Conservation (phyloP, 2,113 vertebrate genomes). For the Sinocyclocheilus grahami region DNA sequence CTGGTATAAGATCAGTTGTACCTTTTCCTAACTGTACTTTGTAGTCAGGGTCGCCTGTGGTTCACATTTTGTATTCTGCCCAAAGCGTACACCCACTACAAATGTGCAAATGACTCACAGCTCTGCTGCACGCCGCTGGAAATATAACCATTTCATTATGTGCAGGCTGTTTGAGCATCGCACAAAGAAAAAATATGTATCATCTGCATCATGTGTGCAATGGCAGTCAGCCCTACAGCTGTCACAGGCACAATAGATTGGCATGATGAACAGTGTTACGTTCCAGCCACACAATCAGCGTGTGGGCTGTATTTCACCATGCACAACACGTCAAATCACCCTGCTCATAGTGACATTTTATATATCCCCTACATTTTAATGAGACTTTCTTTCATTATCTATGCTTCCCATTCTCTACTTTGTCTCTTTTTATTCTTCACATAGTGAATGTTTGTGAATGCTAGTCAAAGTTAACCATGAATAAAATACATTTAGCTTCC, state of each 20-base stretch:
- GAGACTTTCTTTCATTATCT: conserved; percentile 3
- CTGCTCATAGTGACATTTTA: conserved; percentile 5
- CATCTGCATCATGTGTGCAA: conserved; percentile 22
- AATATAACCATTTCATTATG: neutral
- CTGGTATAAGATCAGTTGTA: neutral
- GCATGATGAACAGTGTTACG: conserved; percentile 9
- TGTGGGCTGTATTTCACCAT: neutral
- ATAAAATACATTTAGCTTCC: neutral
- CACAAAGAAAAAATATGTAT: conserved; percentile 1
- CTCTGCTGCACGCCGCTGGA: neutral
- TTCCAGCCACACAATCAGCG: conserved; percentile 40
- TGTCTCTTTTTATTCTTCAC: neutral
- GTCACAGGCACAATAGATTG: conserved; percentile 29
- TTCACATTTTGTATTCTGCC: conserved; percentile 11
- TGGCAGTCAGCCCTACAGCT: conserved; percentile 30
- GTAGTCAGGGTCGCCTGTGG: neutral
- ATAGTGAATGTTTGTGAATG: neutral
- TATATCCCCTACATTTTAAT: conserved; percentile 16
- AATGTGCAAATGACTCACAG: conserved; percentile 23
- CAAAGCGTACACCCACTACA: neutral
- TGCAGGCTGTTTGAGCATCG: conserved; percentile 19
- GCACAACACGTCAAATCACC: neutral
- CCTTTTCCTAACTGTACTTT: neutral
- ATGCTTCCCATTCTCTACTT: neutral
- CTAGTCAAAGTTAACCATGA: neutral